These are phyloP conservation scores for Dinoponera quadriceps DNA, from an alignment of 1,140 invertebrate species.

Conservation along the genomic window DNA sequence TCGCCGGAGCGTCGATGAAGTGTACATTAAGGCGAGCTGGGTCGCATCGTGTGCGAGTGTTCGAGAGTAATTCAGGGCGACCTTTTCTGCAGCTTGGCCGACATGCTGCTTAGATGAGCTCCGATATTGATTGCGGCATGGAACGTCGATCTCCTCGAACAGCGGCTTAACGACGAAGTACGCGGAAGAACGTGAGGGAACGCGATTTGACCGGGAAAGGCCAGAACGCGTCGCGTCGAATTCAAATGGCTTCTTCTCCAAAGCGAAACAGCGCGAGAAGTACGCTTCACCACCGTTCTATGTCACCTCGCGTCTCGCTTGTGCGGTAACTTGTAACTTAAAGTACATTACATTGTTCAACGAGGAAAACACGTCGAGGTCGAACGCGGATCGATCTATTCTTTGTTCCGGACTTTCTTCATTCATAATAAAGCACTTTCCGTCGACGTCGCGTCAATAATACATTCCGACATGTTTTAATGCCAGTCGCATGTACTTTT, in stretches of 20 bases:
- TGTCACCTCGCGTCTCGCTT: no score
- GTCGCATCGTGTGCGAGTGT: constrained; percentile 21
- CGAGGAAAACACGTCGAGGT: no score
- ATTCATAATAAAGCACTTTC: constrained; percentile 2
- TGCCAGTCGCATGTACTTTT: background rate
- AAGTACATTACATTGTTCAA: no score
- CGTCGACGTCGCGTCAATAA: background rate
- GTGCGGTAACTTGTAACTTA: no score
- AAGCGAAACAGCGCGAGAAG: background rate
- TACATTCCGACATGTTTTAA: background rate
- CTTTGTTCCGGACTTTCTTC: background rate
- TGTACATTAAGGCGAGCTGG: constrained; percentile 55
- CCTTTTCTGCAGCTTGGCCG: constrained; percentile 21
- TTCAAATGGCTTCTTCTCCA: background rate
- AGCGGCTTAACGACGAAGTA: background rate
- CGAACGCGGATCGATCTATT: no score
- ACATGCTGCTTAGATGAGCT: constrained; percentile 22
- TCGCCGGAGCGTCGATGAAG: constrained; percentile 29
- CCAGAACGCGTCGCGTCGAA: background rate
- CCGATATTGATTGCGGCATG: constrained; percentile 19
- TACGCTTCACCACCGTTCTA: background rate
- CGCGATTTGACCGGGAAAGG: background rate
- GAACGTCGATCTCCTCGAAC: background rate
- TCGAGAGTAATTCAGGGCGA: constrained; percentile 21
- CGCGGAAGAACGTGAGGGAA: background rate